These are phyloP conservation scores for Calyptommatus sinebrachiatus DNA, from an alignment of 2,113 vertebrate species.

Conservation along the genomic window DNA sequence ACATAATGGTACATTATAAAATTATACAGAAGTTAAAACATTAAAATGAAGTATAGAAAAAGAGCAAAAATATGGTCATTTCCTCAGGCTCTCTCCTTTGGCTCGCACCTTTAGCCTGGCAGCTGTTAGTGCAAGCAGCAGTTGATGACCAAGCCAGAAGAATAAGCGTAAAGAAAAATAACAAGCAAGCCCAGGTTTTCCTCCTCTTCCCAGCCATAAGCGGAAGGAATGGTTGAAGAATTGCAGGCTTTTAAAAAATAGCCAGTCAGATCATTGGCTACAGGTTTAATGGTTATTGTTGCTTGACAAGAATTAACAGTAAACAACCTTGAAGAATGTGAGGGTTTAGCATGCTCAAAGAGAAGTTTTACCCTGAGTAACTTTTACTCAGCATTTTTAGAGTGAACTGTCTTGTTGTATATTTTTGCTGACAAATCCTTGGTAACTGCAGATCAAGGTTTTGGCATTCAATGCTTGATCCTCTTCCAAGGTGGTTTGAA, in stretches of 20 bases:
- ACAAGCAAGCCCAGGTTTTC: neutral
- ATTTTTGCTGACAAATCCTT: slow-evolving; percentile 49
- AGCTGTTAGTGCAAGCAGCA: too few relatives aligned
- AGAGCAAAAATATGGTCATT: too few relatives aligned
- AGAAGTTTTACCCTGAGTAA: slow-evolving; percentile 38
- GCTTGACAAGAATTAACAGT: slow-evolving; percentile 33
- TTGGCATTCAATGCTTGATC: slow-evolving; percentile 9
- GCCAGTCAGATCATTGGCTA: neutral
- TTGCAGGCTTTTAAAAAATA: neutral
- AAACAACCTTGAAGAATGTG: slow-evolving; percentile 40
- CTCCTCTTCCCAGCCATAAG: too few relatives aligned
- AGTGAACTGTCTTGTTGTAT: slow-evolving; percentile 46
- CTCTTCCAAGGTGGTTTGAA: slow-evolving; percentile 54
- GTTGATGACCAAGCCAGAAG: neutral
- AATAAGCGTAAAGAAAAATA: neutral
- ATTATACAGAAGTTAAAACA: too few relatives aligned
- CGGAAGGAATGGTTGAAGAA: neutral
- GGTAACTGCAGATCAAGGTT: slow-evolving; percentile 60
- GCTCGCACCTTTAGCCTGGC: too few relatives aligned
- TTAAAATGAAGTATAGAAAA: too few relatives aligned
- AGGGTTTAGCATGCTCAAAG: neutral
- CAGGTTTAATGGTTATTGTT: neutral
- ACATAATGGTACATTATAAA: too few relatives aligned
- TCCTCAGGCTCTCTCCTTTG: too few relatives aligned
- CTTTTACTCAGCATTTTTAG: slow-evolving; percentile 54